A percentile compares a stretch with the other conserved stretches of the same genome.
Conservation (phyloP, 2,797 vertebrate species). For the Synaphobranchus kaupii region DNA sequence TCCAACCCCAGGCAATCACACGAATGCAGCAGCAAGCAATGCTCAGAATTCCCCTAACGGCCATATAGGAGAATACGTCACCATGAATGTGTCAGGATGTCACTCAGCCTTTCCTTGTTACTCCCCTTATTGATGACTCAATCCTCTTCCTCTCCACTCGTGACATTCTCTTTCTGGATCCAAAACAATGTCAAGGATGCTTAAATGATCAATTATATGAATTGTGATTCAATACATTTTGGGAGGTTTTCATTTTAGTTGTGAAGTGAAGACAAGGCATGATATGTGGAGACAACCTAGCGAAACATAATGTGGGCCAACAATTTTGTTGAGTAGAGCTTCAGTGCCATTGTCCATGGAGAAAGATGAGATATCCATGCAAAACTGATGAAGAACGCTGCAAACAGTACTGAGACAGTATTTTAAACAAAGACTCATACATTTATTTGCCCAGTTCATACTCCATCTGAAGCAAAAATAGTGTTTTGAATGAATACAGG, state of each 20-base stretch:
- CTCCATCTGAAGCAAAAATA: neutral
- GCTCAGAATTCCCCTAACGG: constrained; percentile 28
- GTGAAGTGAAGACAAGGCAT: neutral
- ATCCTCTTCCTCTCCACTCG: neutral
- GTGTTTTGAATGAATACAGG: neutral
- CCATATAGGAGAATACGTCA: constrained; percentile 10
- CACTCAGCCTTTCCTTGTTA: constrained; percentile 4
- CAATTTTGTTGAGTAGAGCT: neutral
- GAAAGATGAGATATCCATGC: neutral
- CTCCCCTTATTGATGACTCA: neutral
- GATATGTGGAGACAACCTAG: neutral
- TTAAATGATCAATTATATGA: neutral
- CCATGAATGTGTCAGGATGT: constrained; percentile 23
- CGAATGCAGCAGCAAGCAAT: constrained; percentile 30
- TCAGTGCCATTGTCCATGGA: neutral
- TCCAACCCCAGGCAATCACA: constrained; percentile 34
- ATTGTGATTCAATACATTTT: neutral
- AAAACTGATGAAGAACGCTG: neutral
- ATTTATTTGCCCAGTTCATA: neutral
- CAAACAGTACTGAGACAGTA: neutral
- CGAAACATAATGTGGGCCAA: neutral
- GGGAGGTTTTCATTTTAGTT: neutral
- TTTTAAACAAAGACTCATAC: neutral
- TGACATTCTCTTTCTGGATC: neutral
- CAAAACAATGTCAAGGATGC: neutral